A percentile compares a stretch with the other conserved stretches of the same genome.
Conservation (phyloP, 2,797 vertebrate genomes). For the Artibeus jamaicensis region DNA sequence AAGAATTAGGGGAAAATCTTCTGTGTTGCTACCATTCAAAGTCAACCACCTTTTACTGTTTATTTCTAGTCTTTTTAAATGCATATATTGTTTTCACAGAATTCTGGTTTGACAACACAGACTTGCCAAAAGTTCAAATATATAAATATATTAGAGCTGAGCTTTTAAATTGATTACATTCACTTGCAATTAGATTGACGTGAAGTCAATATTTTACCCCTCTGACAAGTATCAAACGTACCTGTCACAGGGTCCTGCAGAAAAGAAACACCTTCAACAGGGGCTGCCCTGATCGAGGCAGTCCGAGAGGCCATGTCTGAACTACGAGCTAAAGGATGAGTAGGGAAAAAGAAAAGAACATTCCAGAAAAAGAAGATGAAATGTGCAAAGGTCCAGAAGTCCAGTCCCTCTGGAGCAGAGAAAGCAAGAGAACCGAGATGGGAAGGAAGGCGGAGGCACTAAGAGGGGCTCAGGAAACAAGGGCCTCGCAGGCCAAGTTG, state of each 20-base stretch:
- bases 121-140: neutral
- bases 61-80: slow-evolving; percentile 6
- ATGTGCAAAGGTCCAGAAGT: neutral
- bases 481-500: neutral
- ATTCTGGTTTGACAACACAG: neutral
- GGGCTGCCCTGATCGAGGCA: neutral
- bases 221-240: neutral
- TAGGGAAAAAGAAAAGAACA: neutral
- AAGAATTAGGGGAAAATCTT: neutral
- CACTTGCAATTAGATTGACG: neutral
- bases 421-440: neutral
- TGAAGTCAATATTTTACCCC: neutral
- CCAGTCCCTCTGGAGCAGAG: neutral
- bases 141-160: neutral
- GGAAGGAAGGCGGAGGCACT: too few species aligned
- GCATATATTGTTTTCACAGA: neutral
- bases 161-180: neutral
- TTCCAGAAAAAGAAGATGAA: neutral
- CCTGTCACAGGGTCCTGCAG: neutral
- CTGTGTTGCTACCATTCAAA: neutral
- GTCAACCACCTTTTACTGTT: neutral
- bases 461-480: neutral
- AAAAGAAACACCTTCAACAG: neutral
- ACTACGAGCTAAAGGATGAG: neutral
- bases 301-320: neutral